Base-by-base conservation (phyloP, 1,140 invertebrate genomes). In the Drosophila ironensis region DNA sequence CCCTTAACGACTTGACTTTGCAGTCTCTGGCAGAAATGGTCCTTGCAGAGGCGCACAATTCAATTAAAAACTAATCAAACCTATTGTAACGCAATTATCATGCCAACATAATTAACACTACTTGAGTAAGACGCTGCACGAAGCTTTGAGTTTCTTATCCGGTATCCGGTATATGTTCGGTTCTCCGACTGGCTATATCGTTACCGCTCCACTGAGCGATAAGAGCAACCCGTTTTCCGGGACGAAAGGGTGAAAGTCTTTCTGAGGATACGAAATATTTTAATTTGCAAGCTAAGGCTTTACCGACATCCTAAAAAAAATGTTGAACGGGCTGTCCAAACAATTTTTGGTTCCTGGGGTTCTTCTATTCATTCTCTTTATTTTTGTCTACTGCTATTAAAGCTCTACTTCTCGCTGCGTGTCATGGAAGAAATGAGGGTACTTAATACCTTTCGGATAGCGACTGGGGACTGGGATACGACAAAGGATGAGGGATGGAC, bases 41-140 rank as follows among this genome's bases (percentile, higher is more conserved):
- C 30, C 42, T 42, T 53, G 56, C 69, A 75, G 75, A 70, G 72
- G 69, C 70, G 60, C 74, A 59, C 80, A 84, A 84, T 53, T 84
- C 70, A 84, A 84, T 84, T 84, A 86, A 84, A 84, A 84, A 84
- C 80, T 84, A 84, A 84, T 84, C 80, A 84, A 86, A 80, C 80
- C 80, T 78, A 86, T 86, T 84, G 78, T 84, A 84, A 84, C 86
- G 72, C 72, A 84, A 86, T 84, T 84, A 84, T 84, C 64, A 51
- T 80, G 80, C 72, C 80, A 80, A 64, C 68, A 80, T 84, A 84
- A 86, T 80, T 86, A 86, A 84, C 80, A 86, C 59, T 50, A 60
- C 53, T 68, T 44, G 70, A 63, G 46, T 27, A 50, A 56, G 63
- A 30, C 28, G 28, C 37, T n/a, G n/a, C n/a, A n/a, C n/a, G n/a